Evolutionary conservation across 2,888 invertebrate genomes (phyloP).

Genomic region (Colletes collaris): DNA sequence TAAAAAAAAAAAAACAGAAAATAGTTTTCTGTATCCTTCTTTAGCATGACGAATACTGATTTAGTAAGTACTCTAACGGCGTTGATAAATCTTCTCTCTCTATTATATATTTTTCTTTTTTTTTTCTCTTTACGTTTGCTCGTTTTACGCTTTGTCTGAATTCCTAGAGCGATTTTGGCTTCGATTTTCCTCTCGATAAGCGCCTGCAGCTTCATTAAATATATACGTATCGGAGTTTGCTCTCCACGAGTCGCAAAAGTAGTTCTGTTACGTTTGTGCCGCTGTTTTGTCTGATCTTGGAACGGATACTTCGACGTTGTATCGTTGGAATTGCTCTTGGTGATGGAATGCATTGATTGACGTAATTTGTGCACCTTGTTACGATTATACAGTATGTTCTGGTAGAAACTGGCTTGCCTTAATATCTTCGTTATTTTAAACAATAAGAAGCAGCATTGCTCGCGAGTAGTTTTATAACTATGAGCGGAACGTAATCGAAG

Average conservation of each 20-base stretch:
- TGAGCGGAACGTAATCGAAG: too few species aligned
- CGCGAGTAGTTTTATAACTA: too few species aligned
- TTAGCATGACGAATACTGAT: constrained; percentile 66
- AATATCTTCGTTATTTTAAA: too few species aligned
- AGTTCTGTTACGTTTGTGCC: constrained; percentile 65
- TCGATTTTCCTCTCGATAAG: constrained; percentile 51
- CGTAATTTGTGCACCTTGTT: constrained; percentile 67
- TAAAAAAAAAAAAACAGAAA: not conserved
- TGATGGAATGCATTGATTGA: constrained; percentile 77
- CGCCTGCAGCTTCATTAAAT: constrained; percentile 51
- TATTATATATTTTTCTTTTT: too few species aligned
- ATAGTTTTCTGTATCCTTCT: constrained; percentile 58
- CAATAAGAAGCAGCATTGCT: too few species aligned
- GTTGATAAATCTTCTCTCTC: constrained; percentile 20
- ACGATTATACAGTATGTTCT: constrained; percentile 29
- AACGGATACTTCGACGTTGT: constrained; percentile 53
- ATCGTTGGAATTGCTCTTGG: constrained; percentile 64
- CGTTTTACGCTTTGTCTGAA: constrained; percentile 51
- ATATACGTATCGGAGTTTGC: constrained; percentile 31
- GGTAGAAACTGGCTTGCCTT: too few species aligned
- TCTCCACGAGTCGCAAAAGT: constrained; percentile 46
- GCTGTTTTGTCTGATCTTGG: constrained; percentile 68
- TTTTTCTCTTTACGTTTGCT: constrained; percentile 29
- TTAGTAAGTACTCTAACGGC: constrained; percentile 49
- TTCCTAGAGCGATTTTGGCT: constrained; percentile 59